Evolutionary conservation across 2,113 vertebrate genomes (phyloP).

Genomic region (Sinocyclocheilus rhinocerous): DNA sequence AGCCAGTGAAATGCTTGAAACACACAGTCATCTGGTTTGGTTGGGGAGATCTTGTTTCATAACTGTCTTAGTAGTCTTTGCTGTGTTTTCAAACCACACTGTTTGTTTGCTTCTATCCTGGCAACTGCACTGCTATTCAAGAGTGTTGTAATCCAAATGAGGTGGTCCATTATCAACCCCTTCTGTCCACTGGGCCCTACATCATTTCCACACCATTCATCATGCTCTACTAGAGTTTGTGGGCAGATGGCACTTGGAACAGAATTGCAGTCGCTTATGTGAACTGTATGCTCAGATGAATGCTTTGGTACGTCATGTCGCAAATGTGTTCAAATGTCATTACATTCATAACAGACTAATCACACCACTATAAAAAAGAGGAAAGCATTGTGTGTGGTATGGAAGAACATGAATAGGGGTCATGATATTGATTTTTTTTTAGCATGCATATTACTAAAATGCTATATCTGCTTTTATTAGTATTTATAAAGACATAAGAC

Average conservation of each 20-base stretch:
- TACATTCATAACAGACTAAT: neutral
- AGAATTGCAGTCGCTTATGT: neutral
- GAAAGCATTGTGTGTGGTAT: neutral
- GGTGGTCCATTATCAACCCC: neutral
- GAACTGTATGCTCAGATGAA: neutral
- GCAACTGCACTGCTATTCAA: neutral
- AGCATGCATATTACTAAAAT: too few species aligned
- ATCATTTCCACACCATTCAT: conserved; percentile 2
- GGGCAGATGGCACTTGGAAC: neutral
- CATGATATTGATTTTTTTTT: neutral
- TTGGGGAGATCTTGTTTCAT: neutral
- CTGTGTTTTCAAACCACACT: neutral
- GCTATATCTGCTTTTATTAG: too few species aligned
- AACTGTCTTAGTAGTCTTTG: neutral
- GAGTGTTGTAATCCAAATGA: conserved; percentile 14
- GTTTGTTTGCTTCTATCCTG: conserved; percentile 16
- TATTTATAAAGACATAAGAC: too few species aligned
- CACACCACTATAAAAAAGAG: neutral
- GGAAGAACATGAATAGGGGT: neutral
- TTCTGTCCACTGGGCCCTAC: neutral
- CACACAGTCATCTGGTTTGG: neutral
- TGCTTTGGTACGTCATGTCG: neutral
- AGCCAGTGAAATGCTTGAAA: neutral
- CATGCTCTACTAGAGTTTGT: neutral
- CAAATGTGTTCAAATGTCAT: conserved; percentile 6